Conservation (phyloP, 2,797 vertebrate genomes). For the Antrozous pallidus region DNA sequence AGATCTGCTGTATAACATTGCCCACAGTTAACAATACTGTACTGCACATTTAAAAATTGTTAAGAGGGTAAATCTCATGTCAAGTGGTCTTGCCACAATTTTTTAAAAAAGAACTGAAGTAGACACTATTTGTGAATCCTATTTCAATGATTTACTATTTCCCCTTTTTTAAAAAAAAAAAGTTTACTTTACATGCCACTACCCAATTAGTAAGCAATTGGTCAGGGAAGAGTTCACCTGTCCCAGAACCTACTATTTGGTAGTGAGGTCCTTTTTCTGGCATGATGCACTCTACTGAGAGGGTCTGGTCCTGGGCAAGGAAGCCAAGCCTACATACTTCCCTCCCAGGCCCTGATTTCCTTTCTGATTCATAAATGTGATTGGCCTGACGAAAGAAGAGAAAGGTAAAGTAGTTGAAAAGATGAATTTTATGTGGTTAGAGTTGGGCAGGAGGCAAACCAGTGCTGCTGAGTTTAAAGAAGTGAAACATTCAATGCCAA, state of each 20-base stretch:
- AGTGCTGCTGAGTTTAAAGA: background rate
- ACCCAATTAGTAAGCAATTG: background rate
- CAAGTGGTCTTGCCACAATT: background rate
- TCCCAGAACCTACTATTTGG: background rate
- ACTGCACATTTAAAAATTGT: background rate
- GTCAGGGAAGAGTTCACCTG: background rate
- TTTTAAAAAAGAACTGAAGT: background rate
- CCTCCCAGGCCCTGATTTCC: background rate
- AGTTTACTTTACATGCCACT: background rate
- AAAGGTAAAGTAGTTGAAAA: background rate
- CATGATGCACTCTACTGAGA: background rate
- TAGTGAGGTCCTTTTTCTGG: background rate
- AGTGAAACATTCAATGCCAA: background rate
- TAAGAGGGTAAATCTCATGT: background rate
- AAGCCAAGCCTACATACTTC: background rate
- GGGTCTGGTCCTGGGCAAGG: background rate
- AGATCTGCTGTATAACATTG: background rate
- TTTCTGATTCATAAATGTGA: background rate
- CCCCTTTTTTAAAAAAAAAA: background rate
- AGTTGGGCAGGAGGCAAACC: fast-evolving
- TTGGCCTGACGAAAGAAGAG: background rate
- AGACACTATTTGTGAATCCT: background rate
- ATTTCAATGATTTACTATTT: background rate
- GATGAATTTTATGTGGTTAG: background rate
- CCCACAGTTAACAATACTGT: background rate